Percentiles rank a stretch among this genome's conserved stretches.
Conservation (phyloP, 2,888 invertebrate species). For the Arge pagana region DNA sequence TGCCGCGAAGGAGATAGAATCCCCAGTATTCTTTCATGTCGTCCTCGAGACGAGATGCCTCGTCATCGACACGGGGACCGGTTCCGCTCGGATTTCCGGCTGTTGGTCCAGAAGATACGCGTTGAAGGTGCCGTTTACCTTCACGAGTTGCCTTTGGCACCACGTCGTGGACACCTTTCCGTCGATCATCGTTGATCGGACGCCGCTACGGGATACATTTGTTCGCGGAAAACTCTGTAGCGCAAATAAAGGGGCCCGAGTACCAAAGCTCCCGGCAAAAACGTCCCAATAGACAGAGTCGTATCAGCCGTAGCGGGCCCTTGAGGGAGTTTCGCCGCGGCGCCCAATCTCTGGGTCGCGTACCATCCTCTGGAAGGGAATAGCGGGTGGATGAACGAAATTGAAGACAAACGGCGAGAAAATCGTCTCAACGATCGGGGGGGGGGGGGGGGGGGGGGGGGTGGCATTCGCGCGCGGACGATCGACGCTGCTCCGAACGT, state of each 20-base stretch:
- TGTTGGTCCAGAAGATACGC: slow-evolving; percentile 71
- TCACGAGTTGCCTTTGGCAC: slow-evolving; percentile 77
- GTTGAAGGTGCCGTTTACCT: slow-evolving; percentile 75
- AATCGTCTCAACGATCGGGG: too few species aligned
- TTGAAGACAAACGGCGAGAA: too few species aligned
- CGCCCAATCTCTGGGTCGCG: slow-evolving; percentile 44
- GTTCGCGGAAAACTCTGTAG: slow-evolving; percentile 71
- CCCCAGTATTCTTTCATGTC: slow-evolving; percentile 87
- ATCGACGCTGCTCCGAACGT: too few species aligned
- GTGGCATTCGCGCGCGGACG: too few species aligned
- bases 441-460: too few species aligned
- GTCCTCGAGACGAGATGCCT: slow-evolving; percentile 72
- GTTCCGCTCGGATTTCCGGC: slow-evolving; percentile 64
- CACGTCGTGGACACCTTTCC: slow-evolving; percentile 76
- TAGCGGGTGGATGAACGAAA: too few species aligned
- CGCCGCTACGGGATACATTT: slow-evolving; percentile 74
- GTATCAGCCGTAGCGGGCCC: slow-evolving; percentile 66
- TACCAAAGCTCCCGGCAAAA: slow-evolving; percentile 71
- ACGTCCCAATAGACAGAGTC: slow-evolving; percentile 67
- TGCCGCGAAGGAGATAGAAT: slow-evolving; percentile 76
- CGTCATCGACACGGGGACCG: slow-evolving; percentile 70
- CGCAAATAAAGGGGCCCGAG: slow-evolving; percentile 73
- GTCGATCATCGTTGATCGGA: slow-evolving; percentile 78
- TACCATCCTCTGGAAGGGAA: slow-evolving; percentile 36
- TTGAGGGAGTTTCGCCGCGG: slow-evolving; percentile 41